phyloP scores from a whole-genome alignment of 1,140 invertebrate genomes.

The Bombus waltoni region DNA sequence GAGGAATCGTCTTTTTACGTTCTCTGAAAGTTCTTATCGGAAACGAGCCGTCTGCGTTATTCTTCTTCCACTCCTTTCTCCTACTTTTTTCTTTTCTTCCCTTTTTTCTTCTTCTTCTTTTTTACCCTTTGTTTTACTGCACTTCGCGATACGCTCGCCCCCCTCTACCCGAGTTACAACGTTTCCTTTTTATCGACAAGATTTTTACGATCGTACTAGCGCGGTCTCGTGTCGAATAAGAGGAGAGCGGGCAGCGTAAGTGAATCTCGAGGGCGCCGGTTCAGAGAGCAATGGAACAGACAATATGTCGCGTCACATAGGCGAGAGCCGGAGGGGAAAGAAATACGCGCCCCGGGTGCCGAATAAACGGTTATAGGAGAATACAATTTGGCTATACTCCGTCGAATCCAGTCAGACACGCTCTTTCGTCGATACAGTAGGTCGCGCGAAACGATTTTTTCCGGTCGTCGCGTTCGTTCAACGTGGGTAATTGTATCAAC shows the following conservation, averaged over 20 bases:
- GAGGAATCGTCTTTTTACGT: slow-evolving; percentile 37
- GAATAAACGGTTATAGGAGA: slow-evolving; percentile 26
- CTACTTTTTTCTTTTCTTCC: no score
- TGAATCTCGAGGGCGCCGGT: slow-evolving; percentile 26
- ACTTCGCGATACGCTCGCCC: background rate
- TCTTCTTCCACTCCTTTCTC: background rate
- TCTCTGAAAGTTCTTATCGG: slow-evolving; percentile 32
- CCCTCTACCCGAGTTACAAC: background rate
- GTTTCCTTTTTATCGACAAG: slow-evolving; percentile 35
- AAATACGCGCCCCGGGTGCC: slow-evolving; percentile 25
- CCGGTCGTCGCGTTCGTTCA: slow-evolving; percentile 6
- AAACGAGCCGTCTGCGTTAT: background rate
- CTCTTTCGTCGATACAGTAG: background rate
- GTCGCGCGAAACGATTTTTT: slow-evolving; percentile 37
- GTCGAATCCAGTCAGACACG: background rate
- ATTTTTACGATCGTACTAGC: slow-evolving; percentile 25
- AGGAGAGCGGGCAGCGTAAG: slow-evolving; percentile 3
- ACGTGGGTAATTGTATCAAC: slow-evolving; percentile 13
- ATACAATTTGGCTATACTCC: slow-evolving; percentile 12
- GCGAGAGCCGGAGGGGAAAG: background rate
- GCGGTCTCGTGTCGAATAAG: background rate
- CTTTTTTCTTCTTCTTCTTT: background rate
- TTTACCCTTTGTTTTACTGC: slow-evolving; percentile 2
- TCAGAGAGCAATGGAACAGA: slow-evolving; percentile 28
- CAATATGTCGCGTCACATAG: slow-evolving; percentile 23